Conservation (phyloP, 2,888 invertebrate species). For the Litoditis marina region DNA sequence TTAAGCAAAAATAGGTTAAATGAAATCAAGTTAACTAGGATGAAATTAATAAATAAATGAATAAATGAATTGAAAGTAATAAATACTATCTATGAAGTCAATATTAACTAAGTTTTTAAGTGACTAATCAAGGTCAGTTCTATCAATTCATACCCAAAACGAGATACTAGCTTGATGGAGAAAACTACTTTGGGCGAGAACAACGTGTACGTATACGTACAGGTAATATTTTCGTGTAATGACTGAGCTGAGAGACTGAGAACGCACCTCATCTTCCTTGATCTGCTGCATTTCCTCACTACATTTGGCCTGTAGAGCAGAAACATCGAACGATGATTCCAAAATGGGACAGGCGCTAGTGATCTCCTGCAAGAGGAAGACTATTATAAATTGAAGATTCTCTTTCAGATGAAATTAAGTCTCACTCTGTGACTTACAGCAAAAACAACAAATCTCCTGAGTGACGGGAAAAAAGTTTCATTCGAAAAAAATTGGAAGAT, state of each 20-base stretch:
- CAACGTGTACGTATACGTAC: too few species aligned
- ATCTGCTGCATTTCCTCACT: conserved; percentile 70
- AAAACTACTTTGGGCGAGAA: too few species aligned
- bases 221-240: too few species aligned
- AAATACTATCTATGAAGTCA: too few species aligned
- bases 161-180: too few species aligned
- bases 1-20: too few species aligned
- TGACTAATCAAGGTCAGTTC: too few species aligned
- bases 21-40: too few species aligned
- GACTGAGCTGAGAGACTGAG: conserved; percentile 73
- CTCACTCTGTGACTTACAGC: not conserved
- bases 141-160: too few species aligned
- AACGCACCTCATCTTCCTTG: conserved; percentile 72
- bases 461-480: not conserved
- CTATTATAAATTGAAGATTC: not conserved
- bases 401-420: not conserved
- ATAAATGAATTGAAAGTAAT: too few species aligned
- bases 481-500: too few species aligned
- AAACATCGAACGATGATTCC: conserved; percentile 73
- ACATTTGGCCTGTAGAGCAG: conserved; percentile 67
- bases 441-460: not conserved
- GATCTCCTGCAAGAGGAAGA: conserved; percentile 61
- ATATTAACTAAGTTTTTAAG: not conserved
- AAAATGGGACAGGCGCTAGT: conserved; percentile 75
- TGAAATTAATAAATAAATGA: too few species aligned